phyloP scores from a whole-genome alignment of 2,888 invertebrate species.

The Leucophenga montana region DNA sequence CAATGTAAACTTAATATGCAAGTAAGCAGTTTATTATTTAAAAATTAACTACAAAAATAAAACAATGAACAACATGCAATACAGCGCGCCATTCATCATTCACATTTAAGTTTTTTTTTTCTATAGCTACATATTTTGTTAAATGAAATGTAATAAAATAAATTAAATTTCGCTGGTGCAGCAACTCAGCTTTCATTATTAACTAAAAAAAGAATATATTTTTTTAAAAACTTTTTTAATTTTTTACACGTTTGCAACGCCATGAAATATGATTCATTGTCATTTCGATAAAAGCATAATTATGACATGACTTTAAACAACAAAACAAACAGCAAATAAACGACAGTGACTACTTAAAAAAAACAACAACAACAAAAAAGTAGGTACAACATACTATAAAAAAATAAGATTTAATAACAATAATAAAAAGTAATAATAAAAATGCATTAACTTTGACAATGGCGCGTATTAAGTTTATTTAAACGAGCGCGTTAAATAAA shows the following conservation, averaged over 20 bases:
- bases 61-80: constrained; percentile 6
- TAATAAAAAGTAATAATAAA: constrained; percentile 16
- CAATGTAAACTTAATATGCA: constrained; percentile 22
- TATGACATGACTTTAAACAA: constrained; percentile 54
- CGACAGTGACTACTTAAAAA: no score
- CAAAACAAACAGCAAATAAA: constrained; percentile 35
- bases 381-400: no score
- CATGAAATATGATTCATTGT: constrained; percentile 68
- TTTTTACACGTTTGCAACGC: constrained; percentile 56
- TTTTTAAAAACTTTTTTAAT: background rate
- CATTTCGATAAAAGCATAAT: constrained; percentile 47
- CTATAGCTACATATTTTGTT: background rate
- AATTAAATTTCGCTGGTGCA: constrained; percentile 10
- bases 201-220: constrained; percentile 4
- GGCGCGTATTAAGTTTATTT: constrained; percentile 23
- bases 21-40: constrained; percentile 1
- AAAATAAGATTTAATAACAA: constrained; percentile 5
- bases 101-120: background rate
- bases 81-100: constrained; percentile 19
- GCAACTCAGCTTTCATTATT: constrained; percentile 15
- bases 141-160: background rate
- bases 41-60: background rate
- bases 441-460: constrained; percentile 23
- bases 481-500: background rate
- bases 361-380: constrained; percentile 30